Evolutionary conservation across 1,140 invertebrate species (phyloP).

Genomic region (Drosophila lini): DNA sequence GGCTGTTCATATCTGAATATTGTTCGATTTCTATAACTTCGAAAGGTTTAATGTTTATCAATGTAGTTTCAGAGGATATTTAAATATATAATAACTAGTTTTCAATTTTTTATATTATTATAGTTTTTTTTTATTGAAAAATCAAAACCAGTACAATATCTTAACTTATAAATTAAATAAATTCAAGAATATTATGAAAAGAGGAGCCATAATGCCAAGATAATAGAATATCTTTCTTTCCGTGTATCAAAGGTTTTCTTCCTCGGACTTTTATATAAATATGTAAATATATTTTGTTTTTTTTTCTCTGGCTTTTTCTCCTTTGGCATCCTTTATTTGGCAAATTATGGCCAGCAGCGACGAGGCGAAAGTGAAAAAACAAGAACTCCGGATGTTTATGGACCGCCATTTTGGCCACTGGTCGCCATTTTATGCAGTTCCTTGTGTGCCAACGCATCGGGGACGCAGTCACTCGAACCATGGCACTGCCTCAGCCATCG

Average conservation of each 20-base stretch:
- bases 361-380: slow-evolving; percentile 20
- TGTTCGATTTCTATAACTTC: background rate
- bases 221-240: background rate
- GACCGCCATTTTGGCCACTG: slow-evolving; percentile 73
- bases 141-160: background rate
- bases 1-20: background rate
- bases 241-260: slow-evolving; percentile 9
- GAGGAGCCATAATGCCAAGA: background rate
- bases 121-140: too few relatives aligned
- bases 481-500: slow-evolving; percentile 11
- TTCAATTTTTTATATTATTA: background rate
- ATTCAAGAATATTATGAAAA: background rate
- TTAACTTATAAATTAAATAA: background rate
- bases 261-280: slow-evolving; percentile 24
- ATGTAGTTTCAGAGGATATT: background rate
- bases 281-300: slow-evolving; percentile 30
- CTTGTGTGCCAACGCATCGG: slow-evolving; percentile 62
- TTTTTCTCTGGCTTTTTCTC: slow-evolving; percentile 9
- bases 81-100: background rate
- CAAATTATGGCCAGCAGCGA: slow-evolving; percentile 71
- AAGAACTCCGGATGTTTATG: slow-evolving; percentile 71
- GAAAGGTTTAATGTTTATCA: too few relatives aligned
- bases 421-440: slow-evolving; percentile 76
- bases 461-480: slow-evolving; percentile 23
- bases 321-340: slow-evolving; percentile 43